These are phyloP conservation scores for Cathartes aura DNA, from an alignment of 2,113 vertebrate species.

Conservation along the genomic window DNA sequence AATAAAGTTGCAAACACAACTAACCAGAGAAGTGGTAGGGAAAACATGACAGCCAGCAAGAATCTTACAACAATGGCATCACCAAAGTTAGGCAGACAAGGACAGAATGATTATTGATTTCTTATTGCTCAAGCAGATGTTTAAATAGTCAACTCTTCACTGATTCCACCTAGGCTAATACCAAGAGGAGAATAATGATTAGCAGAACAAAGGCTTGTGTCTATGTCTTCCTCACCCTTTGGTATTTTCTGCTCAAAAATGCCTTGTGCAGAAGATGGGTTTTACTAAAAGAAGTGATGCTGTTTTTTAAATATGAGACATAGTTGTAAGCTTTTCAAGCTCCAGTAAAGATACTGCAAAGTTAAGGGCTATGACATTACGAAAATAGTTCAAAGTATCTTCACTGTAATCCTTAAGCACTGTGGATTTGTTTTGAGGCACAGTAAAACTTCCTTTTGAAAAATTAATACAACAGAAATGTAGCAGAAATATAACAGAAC, in stretches of 20 bases:
- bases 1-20: not conserved
- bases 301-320: not conserved
- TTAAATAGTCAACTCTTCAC: not conserved
- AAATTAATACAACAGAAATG: not conserved
- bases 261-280: not conserved
- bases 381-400: not conserved
- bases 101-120: not conserved
- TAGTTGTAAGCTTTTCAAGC: not conserved
- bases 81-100: not conserved
- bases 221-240: not conserved
- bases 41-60: not conserved
- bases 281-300: not conserved
- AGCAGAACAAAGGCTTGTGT: not conserved
- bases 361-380: not conserved
- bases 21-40: not conserved
- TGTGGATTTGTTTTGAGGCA: not conserved
- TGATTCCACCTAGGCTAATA: not conserved
- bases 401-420: not conserved
- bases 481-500: not conserved
- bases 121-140: not conserved
- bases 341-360: not conserved
- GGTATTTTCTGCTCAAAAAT: not conserved
- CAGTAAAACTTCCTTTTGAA: not conserved
- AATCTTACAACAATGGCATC: not conserved
- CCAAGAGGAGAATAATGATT: not conserved